Base-by-base conservation (phyloP, 1,140 invertebrate species). In the Heliconius congener region DNA sequence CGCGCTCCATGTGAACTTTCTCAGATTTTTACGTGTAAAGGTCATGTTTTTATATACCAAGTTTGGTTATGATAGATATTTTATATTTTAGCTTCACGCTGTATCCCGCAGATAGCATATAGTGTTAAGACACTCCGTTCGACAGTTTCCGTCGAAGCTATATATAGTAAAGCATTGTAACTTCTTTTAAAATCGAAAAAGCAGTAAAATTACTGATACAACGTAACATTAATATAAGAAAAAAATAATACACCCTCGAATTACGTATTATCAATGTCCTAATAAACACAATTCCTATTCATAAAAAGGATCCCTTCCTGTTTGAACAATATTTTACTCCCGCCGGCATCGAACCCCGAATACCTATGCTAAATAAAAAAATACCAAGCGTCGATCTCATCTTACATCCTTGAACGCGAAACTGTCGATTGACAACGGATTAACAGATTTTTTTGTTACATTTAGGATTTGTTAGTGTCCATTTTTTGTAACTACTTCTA, bases 301-400 rank as follows among this genome's bases (percentile, higher is more conserved):
- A 85, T 78, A 39, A 27, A 73, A 82, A 71, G 78, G 81, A 82
- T 80, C 81, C 83, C 74, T 88, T 88, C 88, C 86, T 88, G 88
- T 88, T 88, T 88, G 84, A 85, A 87, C 86, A 87, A 88, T 86
- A 84, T 88, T 87, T 85, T 76, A 81, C 66, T 79, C 76, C 60
- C 76, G 39, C 78, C 73, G 80, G 60, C 78, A 27, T 30, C 60
- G 60, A 66, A 66, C 60, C 60, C 23, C 11, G 60, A 66, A 66
- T 30, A 46, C 42, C 42, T 46, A n/a, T 18, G 8, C 9, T 23
- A 23, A 57, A 50, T 50, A 77, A 80, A 80, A 73, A 23, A 37
- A 83, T 77, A 70, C 60, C 55, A 73, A 46, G 23, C 46, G 71
- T 71, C 1, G 13, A 60, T 72, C 46, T 72, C 60, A 42, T 60